Percentiles rank a stretch among this genome's conserved stretches.
These are phyloP conservation scores for Argynnis bischoffii DNA, from an alignment of 2,888 invertebrate genomes.

Conservation along the genomic window DNA sequence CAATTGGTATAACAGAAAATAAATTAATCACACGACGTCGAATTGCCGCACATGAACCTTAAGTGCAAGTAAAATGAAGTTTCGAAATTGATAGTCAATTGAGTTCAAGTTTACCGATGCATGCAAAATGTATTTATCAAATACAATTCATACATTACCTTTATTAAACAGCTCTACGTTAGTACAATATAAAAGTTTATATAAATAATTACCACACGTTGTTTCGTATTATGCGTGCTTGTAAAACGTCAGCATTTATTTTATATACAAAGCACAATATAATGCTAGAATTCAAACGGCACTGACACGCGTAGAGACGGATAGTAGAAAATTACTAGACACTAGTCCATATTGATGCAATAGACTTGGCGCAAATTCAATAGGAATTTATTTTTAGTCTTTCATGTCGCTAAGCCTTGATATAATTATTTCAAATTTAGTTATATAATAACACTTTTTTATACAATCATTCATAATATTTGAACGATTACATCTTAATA, in stretches of 20 bases:
- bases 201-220: constrained; percentile 8
- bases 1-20: constrained; percentile 75
- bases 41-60: constrained; percentile 47
- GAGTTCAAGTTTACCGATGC: constrained; percentile 60
- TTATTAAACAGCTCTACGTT: constrained; percentile 12
- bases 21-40: constrained; percentile 68
- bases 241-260: constrained; percentile 13
- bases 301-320: constrained; percentile 20
- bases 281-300: constrained; percentile 8
- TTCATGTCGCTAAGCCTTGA: constrained; percentile 38
- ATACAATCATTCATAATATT: not conserved
- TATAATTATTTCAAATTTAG: constrained; percentile 35
- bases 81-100: constrained; percentile 65
- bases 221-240: constrained; percentile 7
- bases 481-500: too few relatives aligned
- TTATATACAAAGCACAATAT: constrained; percentile 3
- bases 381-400: constrained; percentile 49
- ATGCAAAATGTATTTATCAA: constrained; percentile 26
- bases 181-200: constrained; percentile 22
- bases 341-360: constrained; percentile 47
- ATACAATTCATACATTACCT: constrained; percentile 9
- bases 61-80: constrained; percentile 58
- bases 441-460: constrained; percentile 13
- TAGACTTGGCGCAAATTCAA: constrained; percentile 59
- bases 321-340: constrained; percentile 40